Evolutionary conservation across 1,140 invertebrate genomes (phyloP).

Genomic region (Dinoponera quadriceps): DNA sequence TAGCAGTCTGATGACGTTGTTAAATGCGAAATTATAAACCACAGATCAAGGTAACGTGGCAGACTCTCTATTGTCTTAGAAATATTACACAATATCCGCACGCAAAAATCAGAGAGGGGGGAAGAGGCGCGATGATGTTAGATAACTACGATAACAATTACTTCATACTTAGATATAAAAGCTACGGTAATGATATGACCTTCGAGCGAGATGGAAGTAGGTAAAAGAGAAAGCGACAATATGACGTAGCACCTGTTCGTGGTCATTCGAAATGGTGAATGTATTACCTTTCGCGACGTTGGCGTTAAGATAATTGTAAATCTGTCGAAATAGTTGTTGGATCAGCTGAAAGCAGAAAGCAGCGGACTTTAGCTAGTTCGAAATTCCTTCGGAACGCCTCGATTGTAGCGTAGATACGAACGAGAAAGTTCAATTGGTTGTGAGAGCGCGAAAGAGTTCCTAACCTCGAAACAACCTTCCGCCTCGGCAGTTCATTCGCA

Average conservation of each 20-base stretch:
- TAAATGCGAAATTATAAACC: too few relatives aligned
- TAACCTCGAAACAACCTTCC: too few relatives aligned
- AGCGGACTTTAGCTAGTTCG: neutral
- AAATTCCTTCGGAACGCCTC: neutral
- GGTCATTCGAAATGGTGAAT: neutral
- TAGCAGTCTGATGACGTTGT: too few relatives aligned
- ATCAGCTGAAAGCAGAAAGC: slow-evolving; percentile 75
- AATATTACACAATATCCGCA: too few relatives aligned
- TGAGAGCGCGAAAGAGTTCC: too few relatives aligned
- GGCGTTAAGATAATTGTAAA: slow-evolving; percentile 62
- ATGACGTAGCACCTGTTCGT: slow-evolving; percentile 27
- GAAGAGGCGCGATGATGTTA: too few relatives aligned
- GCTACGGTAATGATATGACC: neutral
- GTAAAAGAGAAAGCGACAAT: slow-evolving; percentile 63
- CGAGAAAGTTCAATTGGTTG: slow-evolving; percentile 3
- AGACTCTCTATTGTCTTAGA: too few relatives aligned
- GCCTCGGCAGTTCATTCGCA: too few relatives aligned
- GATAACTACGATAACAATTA: too few relatives aligned
- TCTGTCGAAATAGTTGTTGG: slow-evolving; percentile 58
- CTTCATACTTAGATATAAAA: too few relatives aligned
- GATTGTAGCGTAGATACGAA: slow-evolving; percentile 10
- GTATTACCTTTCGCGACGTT: slow-evolving; percentile 69
- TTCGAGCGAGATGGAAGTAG: neutral
- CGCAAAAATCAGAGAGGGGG: too few relatives aligned
- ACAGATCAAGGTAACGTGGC: too few relatives aligned